These are phyloP conservation scores for Sternotherus odoratus DNA, from an alignment of 2,797 vertebrate species.

Conservation along the genomic window DNA sequence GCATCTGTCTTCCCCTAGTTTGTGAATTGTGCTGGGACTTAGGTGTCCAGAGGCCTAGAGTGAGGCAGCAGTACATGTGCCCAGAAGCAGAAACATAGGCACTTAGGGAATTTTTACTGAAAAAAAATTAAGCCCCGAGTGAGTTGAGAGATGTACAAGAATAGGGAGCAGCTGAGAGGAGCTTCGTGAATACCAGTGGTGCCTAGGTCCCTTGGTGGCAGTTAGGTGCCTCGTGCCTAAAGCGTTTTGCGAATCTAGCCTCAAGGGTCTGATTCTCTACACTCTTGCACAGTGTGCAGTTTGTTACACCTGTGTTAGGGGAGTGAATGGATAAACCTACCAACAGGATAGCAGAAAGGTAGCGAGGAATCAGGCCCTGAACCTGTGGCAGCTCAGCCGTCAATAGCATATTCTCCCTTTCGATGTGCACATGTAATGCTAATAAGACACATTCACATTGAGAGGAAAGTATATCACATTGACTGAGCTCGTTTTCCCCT, in stretches of 20 bases:
- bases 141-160: neutral
- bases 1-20: neutral
- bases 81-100: neutral
- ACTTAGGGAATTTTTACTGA: neutral
- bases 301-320: neutral
- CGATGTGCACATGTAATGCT: rapidly evolving
- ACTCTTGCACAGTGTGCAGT: neutral
- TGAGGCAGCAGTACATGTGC: neutral
- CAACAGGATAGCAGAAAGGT: neutral
- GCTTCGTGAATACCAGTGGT: neutral
- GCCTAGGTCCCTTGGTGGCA: neutral
- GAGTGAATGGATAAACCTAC: neutral
- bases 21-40: neutral
- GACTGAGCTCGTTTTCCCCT: neutral
- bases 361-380: neutral
- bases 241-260: neutral
- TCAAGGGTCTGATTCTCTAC: neutral
- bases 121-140: neutral
- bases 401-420: neutral
- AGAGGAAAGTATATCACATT: neutral
- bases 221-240: neutral
- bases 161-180: neutral
- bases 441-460: neutral
- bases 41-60: neutral
- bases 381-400: neutral